Evolutionary conservation across 1,140 invertebrate species (phyloP).

Genomic region (Laupala kohalensis): DNA sequence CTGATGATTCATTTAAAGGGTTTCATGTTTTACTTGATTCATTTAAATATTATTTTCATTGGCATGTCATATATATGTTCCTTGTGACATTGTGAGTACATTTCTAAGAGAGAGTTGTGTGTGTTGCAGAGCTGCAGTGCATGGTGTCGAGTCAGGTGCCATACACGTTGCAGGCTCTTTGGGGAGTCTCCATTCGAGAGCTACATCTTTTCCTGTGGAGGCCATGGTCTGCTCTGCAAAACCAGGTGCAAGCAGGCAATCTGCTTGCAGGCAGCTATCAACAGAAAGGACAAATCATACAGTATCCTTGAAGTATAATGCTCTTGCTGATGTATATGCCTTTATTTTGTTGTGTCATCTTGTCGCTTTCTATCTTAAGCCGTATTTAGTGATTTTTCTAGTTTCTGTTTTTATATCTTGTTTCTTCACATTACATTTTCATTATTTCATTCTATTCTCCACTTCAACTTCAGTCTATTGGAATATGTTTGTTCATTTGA

Average conservation of each 20-base stretch:
- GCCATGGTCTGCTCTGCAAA: constrained; percentile 47
- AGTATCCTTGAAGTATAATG: too few species aligned
- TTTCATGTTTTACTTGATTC: background rate
- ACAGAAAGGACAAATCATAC: constrained; percentile 22
- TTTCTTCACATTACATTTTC: too few species aligned
- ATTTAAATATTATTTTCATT: background rate
- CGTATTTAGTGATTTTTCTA: too few species aligned
- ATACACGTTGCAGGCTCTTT: constrained; percentile 55
- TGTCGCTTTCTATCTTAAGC: too few species aligned
- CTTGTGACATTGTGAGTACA: too few species aligned
- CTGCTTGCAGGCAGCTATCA: constrained; percentile 42
- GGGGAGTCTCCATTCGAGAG: constrained; percentile 60
- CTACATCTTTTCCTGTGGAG: constrained; percentile 59
- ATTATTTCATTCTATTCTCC: too few species aligned
- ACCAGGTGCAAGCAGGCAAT: constrained; percentile 38
- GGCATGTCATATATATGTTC: background rate
- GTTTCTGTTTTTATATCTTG: too few species aligned
- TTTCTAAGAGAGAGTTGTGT: too few species aligned
- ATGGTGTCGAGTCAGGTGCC: constrained; percentile 56
- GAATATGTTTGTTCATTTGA: too few species aligned
- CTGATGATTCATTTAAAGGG: background rate
- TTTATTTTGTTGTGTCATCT: too few species aligned
- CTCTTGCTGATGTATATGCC: too few species aligned
- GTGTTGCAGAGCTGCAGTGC: constrained; percentile 49
- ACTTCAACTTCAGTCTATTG: too few species aligned